These are phyloP conservation scores for Apamea epomidion DNA, from an alignment of 2,888 invertebrate species.

Conservation along the genomic window DNA sequence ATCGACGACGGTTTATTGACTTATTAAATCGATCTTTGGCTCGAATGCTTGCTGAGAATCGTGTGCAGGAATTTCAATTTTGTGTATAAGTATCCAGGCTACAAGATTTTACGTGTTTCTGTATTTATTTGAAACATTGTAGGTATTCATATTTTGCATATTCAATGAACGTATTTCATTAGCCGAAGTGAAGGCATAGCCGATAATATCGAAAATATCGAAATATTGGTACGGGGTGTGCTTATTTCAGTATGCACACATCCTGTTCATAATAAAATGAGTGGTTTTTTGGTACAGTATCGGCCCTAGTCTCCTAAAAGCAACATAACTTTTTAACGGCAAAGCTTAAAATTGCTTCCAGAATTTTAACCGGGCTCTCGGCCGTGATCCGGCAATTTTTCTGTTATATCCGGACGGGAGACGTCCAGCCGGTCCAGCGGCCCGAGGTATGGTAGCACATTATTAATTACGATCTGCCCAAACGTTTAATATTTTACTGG, in stretches of 20 bases:
- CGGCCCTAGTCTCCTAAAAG: conserved; percentile 73
- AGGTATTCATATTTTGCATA: conserved; percentile 24
- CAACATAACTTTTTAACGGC: conserved; percentile 75
- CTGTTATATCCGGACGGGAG: conserved; percentile 83
- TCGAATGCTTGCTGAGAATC: conserved; percentile 77
- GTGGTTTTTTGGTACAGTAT: conserved; percentile 71
- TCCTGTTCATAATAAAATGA: conserved; percentile 71
- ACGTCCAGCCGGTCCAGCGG: conserved; percentile 73
- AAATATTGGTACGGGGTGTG: conserved; percentile 39
- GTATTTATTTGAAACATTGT: conserved; percentile 41
- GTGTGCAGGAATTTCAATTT: conserved; percentile 74
- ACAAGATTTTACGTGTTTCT: conserved; percentile 52
- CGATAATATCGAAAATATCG: conserved; percentile 5
- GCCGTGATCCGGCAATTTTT: conserved; percentile 87
- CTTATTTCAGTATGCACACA: conserved; percentile 53
- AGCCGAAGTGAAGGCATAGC: not conserved
- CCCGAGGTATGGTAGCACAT: conserved; percentile 80
- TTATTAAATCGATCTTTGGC: conserved; percentile 87
- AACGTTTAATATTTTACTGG: conserved; percentile 87
- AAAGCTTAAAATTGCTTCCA: conserved; percentile 78
- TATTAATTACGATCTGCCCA: conserved; percentile 87
- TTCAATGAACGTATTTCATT: conserved; percentile 1
- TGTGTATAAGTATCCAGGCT: conserved; percentile 65
- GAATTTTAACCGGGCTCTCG: conserved; percentile 79
- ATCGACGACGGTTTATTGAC: conserved; percentile 87